Base-by-base conservation (phyloP, 2,113 vertebrate species). In the Proterorhinus semilunaris region DNA sequence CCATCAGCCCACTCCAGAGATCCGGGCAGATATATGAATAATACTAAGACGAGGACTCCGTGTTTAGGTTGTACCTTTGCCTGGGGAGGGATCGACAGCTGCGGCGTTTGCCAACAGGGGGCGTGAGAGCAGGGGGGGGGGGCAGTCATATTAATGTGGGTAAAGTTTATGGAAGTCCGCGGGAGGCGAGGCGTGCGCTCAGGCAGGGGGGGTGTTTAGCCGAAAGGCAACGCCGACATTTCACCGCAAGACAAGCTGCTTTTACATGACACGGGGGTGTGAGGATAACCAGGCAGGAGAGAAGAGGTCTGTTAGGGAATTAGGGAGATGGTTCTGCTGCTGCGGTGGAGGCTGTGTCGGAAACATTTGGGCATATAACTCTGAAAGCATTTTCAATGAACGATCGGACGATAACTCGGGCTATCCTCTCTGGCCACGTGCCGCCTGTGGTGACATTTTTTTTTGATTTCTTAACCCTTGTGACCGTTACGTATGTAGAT, bases 81-180 rank as follows among this genome's bases (percentile, higher is more conserved):
- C 85, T 79, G 74, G 85, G 91, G 92, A 92, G 71, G 87, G 79
- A 87, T 76, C 63, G 70, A 90, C 91, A 93, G 87, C 86, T 91
- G 82, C 82, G 91, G 74, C 70, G 58, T 47, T 81, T 84, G 84
- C 86, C 86, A 88, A 89, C 83, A 76, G 78, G 71, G 77, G 87
- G 70, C 82, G 79, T 49, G 84, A 79, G 88, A 86, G 80, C 79
- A 87, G 86, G 85, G 90, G 75, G 71, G 86, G 86, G 85, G 90
- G 75, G 71, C 85, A 86, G 89, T 82, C 86, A 86, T 90, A 92
- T 91, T 90, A 83, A 91, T 89, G 78, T 84, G 83, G 45, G 74
- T 76, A 70, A 27, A 81, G 83, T 86, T 87, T 80, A 62, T 86
- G 80, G 63, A 89, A 74, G 83, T 90, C 85, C 36, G 62, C 66